Percentiles rank a stretch among this genome's conserved stretches.
phyloP scores from a whole-genome alignment of 2,113 vertebrate genomes.

The Origma solitaria region DNA sequence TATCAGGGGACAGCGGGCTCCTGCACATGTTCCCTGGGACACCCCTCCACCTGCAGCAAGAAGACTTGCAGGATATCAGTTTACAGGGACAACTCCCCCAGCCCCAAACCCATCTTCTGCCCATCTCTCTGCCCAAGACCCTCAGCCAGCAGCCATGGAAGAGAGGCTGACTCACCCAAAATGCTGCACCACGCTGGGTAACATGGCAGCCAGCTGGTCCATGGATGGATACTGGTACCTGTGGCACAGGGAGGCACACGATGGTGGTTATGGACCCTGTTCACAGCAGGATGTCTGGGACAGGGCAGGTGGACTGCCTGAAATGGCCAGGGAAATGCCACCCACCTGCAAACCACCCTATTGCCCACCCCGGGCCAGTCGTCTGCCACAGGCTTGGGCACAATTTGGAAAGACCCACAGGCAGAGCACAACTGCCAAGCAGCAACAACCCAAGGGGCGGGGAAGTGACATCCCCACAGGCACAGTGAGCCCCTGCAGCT shows the following conservation, averaged over 20 bases:
- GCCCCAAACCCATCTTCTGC: background rate
- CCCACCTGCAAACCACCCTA: background rate
- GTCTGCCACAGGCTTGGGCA: background rate
- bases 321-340: background rate
- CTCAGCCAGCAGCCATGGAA: fast-evolving
- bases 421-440: background rate
- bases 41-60: background rate
- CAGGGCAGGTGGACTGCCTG: background rate
- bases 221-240: constrained; percentile 98
- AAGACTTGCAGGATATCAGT: background rate
- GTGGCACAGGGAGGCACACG: background rate
- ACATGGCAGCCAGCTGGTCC: constrained; percentile 95
- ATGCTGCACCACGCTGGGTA: constrained; percentile 92
- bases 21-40: background rate
- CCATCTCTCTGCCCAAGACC: background rate
- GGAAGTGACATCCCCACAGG: background rate
- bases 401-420: background rate
- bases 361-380: background rate
- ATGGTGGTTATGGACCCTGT: fast-evolving
- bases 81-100: background rate
- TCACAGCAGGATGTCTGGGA: background rate
- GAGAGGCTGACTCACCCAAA: constrained; percentile 84
- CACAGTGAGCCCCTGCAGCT: background rate
- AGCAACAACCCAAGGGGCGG: background rate
- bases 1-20: background rate